phyloP scores from a whole-genome alignment of 2,113 vertebrate species.

The Dunckerocampus dactyliophorus region DNA sequence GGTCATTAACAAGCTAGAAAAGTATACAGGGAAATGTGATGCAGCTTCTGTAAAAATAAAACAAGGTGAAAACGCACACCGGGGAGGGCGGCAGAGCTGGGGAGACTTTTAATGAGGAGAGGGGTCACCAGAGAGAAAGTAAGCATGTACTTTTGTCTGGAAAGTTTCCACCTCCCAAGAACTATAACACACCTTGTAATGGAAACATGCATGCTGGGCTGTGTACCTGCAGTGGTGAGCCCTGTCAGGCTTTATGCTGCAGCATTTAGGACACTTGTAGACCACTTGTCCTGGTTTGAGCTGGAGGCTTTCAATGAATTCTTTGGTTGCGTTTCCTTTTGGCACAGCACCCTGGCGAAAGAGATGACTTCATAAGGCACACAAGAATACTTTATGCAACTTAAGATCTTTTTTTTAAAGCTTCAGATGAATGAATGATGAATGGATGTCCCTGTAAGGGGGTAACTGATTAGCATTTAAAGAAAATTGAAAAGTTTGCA shows the following conservation, averaged over 20 bases:
- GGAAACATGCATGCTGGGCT: background rate
- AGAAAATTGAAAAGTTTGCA: no score
- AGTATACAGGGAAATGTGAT: conserved; percentile 32
- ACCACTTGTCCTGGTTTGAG: conserved; percentile 96
- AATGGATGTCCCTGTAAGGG: background rate
- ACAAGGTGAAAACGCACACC: background rate
- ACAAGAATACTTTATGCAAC: no score
- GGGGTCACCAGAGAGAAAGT: conserved; percentile 1
- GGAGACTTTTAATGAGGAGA: conserved; percentile 13
- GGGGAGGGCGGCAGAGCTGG: conserved; percentile 8
- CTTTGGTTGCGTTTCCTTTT: conserved; percentile 98
- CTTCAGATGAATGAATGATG: background rate
- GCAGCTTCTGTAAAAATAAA: background rate
- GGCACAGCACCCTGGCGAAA: conserved; percentile 87
- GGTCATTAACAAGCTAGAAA: conserved; percentile 24
- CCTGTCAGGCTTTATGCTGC: conserved; percentile 97
- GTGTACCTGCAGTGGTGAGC: conserved; percentile 96
- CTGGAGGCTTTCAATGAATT: conserved; percentile 97
- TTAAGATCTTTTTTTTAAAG: no score
- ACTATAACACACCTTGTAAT: background rate
- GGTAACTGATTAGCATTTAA: no score
- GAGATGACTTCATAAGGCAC: background rate
- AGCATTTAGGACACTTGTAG: conserved; percentile 98
- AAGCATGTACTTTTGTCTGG: conserved; percentile 8
- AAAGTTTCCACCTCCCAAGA: conserved; percentile 24